Conservation (phyloP, 2,113 vertebrate genomes). For the Oreotrochilus melanogaster region DNA sequence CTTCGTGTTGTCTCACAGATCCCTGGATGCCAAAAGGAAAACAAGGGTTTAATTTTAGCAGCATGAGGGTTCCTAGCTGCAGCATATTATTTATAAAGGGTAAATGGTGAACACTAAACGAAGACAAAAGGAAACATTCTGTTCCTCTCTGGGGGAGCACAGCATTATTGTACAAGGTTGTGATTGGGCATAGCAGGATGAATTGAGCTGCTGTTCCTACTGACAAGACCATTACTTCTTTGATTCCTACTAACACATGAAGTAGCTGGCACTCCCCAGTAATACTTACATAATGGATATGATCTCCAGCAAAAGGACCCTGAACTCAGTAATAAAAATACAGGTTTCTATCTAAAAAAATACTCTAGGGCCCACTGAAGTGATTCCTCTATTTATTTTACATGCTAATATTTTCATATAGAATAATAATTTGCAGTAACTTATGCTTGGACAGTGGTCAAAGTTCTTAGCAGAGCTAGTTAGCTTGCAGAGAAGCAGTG, state of each 20-base stretch:
- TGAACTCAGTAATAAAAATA: neutral
- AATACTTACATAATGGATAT: neutral
- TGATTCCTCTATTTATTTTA: neutral
- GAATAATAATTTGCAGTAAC: neutral
- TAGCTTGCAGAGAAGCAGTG: neutral
- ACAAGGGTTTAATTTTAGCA: conserved; percentile 53
- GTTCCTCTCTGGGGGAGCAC: conserved; percentile 21
- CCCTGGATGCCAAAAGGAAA: conserved; percentile 14
- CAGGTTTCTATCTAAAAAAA: neutral
- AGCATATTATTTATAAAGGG: conserved; percentile 48
- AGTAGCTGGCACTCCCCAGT: conserved; percentile 1
- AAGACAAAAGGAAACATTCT: conserved; percentile 51
- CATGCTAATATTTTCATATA: neutral
- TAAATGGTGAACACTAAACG: conserved; percentile 48
- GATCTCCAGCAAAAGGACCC: conserved; percentile 2
- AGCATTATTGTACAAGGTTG: conserved; percentile 62
- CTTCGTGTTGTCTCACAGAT: neutral
- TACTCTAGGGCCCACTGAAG: neutral
- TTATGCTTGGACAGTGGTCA: neutral
- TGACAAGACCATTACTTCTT: conserved; percentile 72
- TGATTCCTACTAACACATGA: conserved; percentile 17
- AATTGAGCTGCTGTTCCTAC: conserved; percentile 51
- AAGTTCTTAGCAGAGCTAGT: neutral
- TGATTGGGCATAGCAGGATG: conserved; percentile 60
- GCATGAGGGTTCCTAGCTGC: conserved; percentile 13